A percentile compares a stretch with the other conserved stretches of the same genome.
These are phyloP conservation scores for Leuciscus waleckii DNA, from an alignment of 2,797 vertebrate species.

Conservation along the genomic window DNA sequence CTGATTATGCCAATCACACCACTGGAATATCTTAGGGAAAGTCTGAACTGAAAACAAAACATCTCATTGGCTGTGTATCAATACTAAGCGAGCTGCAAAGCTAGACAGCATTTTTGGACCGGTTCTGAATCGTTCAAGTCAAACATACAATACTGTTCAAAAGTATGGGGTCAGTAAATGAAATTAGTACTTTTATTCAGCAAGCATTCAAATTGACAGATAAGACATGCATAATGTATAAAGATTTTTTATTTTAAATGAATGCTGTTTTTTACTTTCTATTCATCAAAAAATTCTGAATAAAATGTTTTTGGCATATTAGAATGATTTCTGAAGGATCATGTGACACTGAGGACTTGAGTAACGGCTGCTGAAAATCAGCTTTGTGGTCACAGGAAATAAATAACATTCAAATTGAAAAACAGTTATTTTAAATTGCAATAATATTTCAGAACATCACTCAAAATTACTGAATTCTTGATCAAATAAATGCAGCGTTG, in stretches of 20 bases:
- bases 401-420: background rate
- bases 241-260: background rate
- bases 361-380: background rate
- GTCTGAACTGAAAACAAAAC: background rate
- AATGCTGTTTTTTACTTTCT: background rate
- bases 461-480: background rate
- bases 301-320: background rate
- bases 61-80: conserved; percentile 11
- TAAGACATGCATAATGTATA: background rate
- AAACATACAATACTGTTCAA: background rate
- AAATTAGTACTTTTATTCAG: background rate
- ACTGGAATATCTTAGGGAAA: background rate
- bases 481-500: background rate
- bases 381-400: background rate
- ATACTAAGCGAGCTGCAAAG: background rate
- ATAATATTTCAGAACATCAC: background rate
- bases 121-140: background rate
- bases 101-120: background rate
- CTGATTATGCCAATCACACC: background rate
- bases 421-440: background rate
- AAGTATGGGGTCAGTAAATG: background rate
- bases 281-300: background rate
- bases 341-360: background rate
- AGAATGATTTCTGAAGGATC: background rate
- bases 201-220: background rate